Percentiles rank a stretch among this genome's conserved stretches.
phyloP scores from a whole-genome alignment of 2,113 vertebrate species.

The Cephalopterus ornatus region DNA sequence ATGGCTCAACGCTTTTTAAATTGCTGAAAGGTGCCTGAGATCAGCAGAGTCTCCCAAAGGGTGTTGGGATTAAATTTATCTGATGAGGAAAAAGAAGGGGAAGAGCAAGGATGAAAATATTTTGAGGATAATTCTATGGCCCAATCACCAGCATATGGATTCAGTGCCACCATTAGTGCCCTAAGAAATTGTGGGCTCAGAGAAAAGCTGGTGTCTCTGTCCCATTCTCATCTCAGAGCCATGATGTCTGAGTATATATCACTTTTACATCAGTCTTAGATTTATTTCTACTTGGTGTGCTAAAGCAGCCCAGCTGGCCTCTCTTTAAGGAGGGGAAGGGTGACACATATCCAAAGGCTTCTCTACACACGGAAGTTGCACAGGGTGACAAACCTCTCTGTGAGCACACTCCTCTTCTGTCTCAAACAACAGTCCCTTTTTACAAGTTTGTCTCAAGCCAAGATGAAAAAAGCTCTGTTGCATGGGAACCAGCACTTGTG shows the following conservation, averaged over 20 bases:
- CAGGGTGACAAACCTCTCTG: background rate
- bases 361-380: background rate
- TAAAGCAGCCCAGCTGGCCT: background rate
- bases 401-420: background rate
- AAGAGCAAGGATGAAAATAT: background rate
- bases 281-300: background rate
- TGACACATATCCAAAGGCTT: background rate
- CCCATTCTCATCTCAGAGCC: background rate
- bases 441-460: background rate
- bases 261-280: background rate
- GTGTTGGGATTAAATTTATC: background rate
- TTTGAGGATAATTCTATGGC: background rate
- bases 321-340: background rate
- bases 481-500: background rate
- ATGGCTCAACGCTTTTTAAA: constrained; percentile 4
- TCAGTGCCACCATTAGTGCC: background rate
- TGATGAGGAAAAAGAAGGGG: background rate
- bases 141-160: background rate
- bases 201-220: background rate
- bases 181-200: background rate
- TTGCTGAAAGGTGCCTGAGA: background rate
- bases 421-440: background rate
- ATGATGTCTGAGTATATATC: background rate
- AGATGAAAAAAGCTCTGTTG: background rate
- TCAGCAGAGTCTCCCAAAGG: background rate